Evolutionary conservation across 2,797 vertebrate species (phyloP).

Genomic region (Salmo trutta): DNA sequence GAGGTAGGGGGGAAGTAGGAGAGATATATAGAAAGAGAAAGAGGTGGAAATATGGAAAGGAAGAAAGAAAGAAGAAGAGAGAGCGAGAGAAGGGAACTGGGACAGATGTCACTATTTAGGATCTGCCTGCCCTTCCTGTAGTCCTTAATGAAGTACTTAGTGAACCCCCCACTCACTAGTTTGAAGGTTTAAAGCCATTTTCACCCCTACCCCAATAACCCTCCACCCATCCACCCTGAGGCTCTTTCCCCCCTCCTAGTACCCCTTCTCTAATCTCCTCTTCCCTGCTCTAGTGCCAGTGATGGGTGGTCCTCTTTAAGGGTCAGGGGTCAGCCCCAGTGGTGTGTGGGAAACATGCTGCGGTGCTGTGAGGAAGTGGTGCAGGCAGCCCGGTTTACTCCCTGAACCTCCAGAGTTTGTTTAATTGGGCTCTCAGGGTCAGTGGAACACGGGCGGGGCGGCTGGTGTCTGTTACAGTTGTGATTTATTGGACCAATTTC

Average conservation of each 20-base stretch:
- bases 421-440: slow-evolving; percentile 46
- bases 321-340: slow-evolving; percentile 72
- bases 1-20: neutral
- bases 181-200: neutral
- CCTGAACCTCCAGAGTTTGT: slow-evolving; percentile 34
- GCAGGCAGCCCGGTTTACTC: slow-evolving; percentile 56
- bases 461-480: slow-evolving; percentile 64
- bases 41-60: neutral
- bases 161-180: slow-evolving; percentile 16
- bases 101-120: slow-evolving; percentile 11
- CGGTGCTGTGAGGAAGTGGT: slow-evolving; percentile 46
- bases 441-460: slow-evolving; percentile 41
- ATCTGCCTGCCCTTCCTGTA: slow-evolving; percentile 8
- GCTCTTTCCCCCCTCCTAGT: slow-evolving; percentile 17
- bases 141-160: slow-evolving; percentile 22
- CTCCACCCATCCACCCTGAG: slow-evolving; percentile 18
- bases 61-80: neutral
- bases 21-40: neutral
- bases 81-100: neutral
- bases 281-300: slow-evolving; percentile 6
- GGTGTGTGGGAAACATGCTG: slow-evolving; percentile 74
- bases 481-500: slow-evolving; percentile 72
- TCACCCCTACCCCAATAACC: neutral
- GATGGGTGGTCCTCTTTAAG: slow-evolving; percentile 63
- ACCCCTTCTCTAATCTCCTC: slow-evolving; percentile 60